Conservation (phyloP, 2,113 vertebrate species). For the Epinephelus moara region DNA sequence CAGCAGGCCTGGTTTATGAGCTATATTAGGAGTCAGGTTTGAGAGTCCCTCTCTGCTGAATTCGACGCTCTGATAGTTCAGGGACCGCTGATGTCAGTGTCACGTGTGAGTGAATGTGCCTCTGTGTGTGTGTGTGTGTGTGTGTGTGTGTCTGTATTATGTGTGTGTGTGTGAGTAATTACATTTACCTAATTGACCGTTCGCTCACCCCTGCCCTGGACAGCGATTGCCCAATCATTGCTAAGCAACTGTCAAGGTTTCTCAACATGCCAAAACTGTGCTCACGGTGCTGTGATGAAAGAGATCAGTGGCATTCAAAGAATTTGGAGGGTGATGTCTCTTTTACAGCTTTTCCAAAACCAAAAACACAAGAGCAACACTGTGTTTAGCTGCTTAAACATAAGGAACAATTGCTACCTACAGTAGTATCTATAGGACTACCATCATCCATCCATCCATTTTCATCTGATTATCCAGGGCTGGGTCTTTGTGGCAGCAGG, state of each 20-base stretch:
- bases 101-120: constrained; percentile 37
- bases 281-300: not conserved
- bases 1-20: constrained; percentile 70
- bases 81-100: constrained; percentile 44
- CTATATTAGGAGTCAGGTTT: constrained; percentile 65
- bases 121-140: constrained; percentile 31
- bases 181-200: not conserved
- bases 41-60: constrained; percentile 65
- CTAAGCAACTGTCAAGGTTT: not conserved
- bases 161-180: not conserved
- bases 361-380: not conserved
- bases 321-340: not conserved
- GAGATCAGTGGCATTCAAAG: not conserved
- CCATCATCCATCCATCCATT: no score
- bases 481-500: no score
- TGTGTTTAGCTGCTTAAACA: not conserved
- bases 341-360: not conserved
- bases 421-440: no score
- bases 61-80: constrained; percentile 56
- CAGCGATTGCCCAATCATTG: not conserved
- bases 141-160: not conserved
- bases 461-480: no score
- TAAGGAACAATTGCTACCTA: no score
- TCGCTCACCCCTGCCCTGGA: not conserved
- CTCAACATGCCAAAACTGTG: not conserved